These are phyloP conservation scores for Ptilorrhoa leucosticta DNA, from an alignment of 2,113 vertebrate genomes.

Conservation along the genomic window DNA sequence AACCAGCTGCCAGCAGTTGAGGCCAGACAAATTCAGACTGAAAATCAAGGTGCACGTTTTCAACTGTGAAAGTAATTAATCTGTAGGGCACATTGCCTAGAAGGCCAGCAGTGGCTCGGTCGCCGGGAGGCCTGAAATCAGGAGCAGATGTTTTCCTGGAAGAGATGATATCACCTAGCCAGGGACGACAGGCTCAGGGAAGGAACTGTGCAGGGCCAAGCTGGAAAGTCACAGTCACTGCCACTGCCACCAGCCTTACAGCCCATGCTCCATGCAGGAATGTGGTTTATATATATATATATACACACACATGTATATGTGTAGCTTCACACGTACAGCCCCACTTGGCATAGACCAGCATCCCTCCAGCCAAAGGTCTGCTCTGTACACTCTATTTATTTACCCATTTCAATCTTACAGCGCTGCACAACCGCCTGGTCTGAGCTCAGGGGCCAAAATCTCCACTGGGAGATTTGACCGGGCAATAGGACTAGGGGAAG, in stretches of 20 bases:
- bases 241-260: not conserved
- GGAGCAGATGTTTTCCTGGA: conserved; percentile 41
- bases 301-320: not conserved
- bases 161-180: conserved; percentile 1
- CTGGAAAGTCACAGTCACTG: not conserved
- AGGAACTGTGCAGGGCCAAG: rapidly evolving
- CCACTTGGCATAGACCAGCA: not conserved
- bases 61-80: conserved; percentile 61
- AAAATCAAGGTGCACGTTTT: conserved; percentile 56
- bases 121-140: not conserved
- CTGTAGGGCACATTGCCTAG: not conserved
- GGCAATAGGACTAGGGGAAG: conserved; percentile 25
- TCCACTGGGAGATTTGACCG: not conserved
- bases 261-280: not conserved
- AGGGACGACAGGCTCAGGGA: not conserved
- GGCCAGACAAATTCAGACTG: conserved; percentile 21
- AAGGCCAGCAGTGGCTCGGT: not conserved
- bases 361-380: not conserved
- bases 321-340: not conserved
- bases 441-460: not conserved
- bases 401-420: not conserved
- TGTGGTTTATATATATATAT: not conserved
- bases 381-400: not conserved
- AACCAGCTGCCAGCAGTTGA: conserved; percentile 39
- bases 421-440: rapidly evolving